phyloP scores from a whole-genome alignment of 1,140 invertebrate genomes.

The Ditylenchus dipsaci region DNA sequence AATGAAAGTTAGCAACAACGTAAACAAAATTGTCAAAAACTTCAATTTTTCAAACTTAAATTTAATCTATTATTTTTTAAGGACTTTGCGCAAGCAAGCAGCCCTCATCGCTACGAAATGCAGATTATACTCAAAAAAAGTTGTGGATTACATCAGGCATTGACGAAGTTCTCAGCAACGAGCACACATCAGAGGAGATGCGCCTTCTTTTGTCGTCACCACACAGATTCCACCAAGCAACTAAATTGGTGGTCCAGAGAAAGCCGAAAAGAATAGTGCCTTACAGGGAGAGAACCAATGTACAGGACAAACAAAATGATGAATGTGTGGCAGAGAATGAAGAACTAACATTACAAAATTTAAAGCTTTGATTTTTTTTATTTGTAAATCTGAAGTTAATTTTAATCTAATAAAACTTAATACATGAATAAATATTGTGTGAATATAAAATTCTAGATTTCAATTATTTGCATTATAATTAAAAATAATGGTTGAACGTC shows the following conservation, averaged over 20 bases:
- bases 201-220: not conserved
- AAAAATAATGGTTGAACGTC: too few species aligned
- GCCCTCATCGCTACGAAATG: not conserved
- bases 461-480: too few species aligned
- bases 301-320: not conserved
- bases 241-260: not conserved
- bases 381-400: too few species aligned
- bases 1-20: not conserved
- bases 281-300: not conserved
- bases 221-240: constrained; percentile 5
- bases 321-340: not conserved
- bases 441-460: too few species aligned
- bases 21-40: not conserved
- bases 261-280: not conserved
- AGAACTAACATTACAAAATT: too few species aligned
- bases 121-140: not conserved
- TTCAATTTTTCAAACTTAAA: constrained; percentile 1
- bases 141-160: not conserved
- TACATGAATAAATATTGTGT: too few species aligned
- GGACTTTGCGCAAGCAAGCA: not conserved
- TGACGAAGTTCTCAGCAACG: not conserved
- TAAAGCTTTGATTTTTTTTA: too few species aligned
- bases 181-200: not conserved
- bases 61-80: constrained; percentile 5
- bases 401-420: too few species aligned